Conservation (phyloP, 2,113 vertebrate species). For the Myotis davidii region DNA sequence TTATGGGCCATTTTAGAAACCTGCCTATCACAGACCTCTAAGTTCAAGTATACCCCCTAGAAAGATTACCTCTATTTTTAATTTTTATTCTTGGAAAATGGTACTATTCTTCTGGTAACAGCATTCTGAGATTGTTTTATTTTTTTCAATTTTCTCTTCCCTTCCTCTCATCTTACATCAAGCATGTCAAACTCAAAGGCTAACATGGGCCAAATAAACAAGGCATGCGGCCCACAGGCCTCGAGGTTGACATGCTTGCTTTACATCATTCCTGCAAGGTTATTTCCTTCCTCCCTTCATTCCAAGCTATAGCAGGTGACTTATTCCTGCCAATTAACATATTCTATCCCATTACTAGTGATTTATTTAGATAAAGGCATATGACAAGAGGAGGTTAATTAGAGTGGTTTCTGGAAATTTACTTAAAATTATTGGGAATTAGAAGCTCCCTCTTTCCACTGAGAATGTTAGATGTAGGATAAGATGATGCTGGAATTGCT, state of each 20-base stretch:
- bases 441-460: neutral
- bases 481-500: neutral
- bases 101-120: neutral
- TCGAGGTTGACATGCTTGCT: too few relatives aligned
- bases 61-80: neutral
- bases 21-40: neutral
- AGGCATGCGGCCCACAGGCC: too few relatives aligned
- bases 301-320: neutral
- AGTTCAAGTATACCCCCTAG: neutral
- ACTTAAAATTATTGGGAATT: neutral
- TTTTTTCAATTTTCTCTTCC: too few relatives aligned
- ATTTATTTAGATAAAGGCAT: neutral
- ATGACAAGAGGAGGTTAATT: neutral
- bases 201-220: too few relatives aligned
- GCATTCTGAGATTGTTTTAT: neutral
- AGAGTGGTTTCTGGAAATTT: neutral
- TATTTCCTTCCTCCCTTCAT: neutral
- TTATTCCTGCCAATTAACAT: neutral
- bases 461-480: neutral
- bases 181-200: too few relatives aligned
- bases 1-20: neutral
- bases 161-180: neutral
- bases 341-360: neutral
- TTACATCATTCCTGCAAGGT: neutral
- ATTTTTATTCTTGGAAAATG: neutral